phyloP scores from a whole-genome alignment of 2,113 vertebrate species.

The Sceloporus undulatus region DNA sequence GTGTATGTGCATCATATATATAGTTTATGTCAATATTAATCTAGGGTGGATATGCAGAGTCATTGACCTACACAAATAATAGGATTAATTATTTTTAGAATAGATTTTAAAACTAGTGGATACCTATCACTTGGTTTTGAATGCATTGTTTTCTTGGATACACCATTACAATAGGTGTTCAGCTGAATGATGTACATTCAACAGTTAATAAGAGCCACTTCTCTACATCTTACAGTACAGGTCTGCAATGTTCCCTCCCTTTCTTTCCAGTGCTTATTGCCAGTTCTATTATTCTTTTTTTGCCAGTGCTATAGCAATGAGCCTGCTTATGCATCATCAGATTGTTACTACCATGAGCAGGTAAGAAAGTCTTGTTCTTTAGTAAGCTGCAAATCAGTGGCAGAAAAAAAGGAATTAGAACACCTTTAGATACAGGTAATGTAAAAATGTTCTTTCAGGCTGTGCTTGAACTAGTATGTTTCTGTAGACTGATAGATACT shows the following conservation, averaged over 20 bases:
- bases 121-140: not conserved
- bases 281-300: not conserved
- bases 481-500: fast-evolving
- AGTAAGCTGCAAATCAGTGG: not conserved
- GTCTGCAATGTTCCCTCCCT: not conserved
- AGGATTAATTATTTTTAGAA: not conserved
- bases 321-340: not conserved
- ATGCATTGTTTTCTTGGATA: not conserved
- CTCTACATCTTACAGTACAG: not conserved
- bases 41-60: not conserved
- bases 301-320: not conserved
- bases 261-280: not conserved
- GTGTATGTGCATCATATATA: not conserved
- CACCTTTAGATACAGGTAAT: not conserved
- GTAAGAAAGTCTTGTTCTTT: not conserved
- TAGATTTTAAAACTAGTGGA: not conserved
- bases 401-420: not conserved
- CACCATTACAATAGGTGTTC: not conserved
- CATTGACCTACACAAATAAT: not conserved
- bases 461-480: not conserved
- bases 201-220: not conserved
- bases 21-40: not conserved
- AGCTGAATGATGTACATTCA: not conserved
- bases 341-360: not conserved
- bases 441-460: not conserved